These are phyloP conservation scores for Lysandra bellargus DNA, from an alignment of 2,888 invertebrate species.

Conservation along the genomic window DNA sequence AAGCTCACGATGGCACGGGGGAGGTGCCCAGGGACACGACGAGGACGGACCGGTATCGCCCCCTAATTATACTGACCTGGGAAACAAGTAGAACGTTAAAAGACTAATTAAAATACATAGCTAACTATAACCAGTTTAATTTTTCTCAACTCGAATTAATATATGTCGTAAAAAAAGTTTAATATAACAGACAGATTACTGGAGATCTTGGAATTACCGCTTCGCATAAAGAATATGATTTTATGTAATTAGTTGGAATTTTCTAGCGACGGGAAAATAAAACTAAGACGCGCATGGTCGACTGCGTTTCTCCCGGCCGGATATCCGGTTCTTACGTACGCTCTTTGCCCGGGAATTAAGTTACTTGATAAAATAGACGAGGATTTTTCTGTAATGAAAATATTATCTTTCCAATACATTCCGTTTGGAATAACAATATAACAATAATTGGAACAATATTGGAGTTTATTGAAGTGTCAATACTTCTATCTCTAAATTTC, in stretches of 20 bases:
- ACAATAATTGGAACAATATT: no score
- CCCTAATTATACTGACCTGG: no score
- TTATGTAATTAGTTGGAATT: conserved; percentile 32
- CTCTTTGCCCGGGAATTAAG: conserved; percentile 54
- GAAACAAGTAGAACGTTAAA: no score
- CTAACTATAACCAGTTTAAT: no score
- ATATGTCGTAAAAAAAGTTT: background rate
- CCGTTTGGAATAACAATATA: background rate
- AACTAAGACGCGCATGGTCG: conserved; percentile 54
- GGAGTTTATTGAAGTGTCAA: background rate
- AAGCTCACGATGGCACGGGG: no score
- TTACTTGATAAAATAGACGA: conserved; percentile 35
- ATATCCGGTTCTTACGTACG: conserved; percentile 59
- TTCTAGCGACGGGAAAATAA: conserved; percentile 46
- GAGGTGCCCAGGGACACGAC: no score
- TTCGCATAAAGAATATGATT: background rate
- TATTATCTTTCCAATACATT: conserved; percentile 20
- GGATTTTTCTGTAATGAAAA: conserved; percentile 24
- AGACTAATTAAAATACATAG: no score
- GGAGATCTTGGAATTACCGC: background rate
- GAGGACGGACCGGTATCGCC: no score
- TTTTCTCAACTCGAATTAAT: background rate
- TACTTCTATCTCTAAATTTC: background rate
- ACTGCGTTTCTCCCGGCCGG: conserved; percentile 60
- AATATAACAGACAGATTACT: background rate